Base-by-base conservation (phyloP, 2,797 vertebrate genomes). In the Catharus ustulatus region DNA sequence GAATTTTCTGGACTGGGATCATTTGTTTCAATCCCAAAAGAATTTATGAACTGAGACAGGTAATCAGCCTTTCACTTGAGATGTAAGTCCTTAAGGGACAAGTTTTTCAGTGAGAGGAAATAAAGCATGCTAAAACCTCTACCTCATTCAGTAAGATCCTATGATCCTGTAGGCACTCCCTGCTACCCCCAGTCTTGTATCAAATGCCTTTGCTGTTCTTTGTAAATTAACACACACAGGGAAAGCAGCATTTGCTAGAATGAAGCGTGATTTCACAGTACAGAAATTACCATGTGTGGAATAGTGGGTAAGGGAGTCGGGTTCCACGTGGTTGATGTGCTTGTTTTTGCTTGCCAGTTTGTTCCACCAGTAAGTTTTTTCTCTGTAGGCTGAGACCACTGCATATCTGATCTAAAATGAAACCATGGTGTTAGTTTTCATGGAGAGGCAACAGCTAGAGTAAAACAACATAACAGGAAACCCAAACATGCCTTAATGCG, bases 321-420 rank as follows among this genome's bases (percentile, higher is more conserved):
- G 87, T 98, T 99, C 98, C 99, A 99, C 6, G 98, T 98, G 89
- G 98, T 98, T 2, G 98, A 98, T 10, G 98, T 98, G 87, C 98
- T 98, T 4, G 95, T 98, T 97, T 98, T 98, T 64, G 98, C 98
- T 96, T 99, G 98, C 98, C 99, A 99, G 97, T 99, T 98, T 84
- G 94, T 98, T 97, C 98, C 98, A 73, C 98, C 98, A 9, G 98
- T 98, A 45, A 98, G 96, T 95, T 98, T 99, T 87, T 98, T 98
- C 96, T 99, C 98, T 79, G 98, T 97, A 48, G 98, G 98, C 83
- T 98, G 98, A 97, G 96, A 98, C 98, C 98, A 98, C 94, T 99
- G 98, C 90, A 98, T 97, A 91, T 99, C 98, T 10, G 98, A 98
- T 94, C 99, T 99, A 94, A 78, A 93, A 89, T 5, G 8, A 94